These are phyloP conservation scores for Pangasius djambal DNA, from an alignment of 2,797 vertebrate species.

Conservation along the genomic window DNA sequence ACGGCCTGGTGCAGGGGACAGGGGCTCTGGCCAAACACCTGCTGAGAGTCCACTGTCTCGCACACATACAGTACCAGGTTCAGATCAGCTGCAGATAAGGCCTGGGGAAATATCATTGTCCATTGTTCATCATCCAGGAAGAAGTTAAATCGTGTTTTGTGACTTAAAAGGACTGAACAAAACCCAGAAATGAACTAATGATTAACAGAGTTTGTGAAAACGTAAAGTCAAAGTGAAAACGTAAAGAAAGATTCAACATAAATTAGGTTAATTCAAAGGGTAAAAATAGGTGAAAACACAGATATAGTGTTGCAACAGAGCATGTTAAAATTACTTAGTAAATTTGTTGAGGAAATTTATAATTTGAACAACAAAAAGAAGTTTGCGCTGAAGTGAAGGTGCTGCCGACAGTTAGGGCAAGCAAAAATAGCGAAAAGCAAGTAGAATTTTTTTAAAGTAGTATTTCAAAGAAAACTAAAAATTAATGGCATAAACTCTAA, in stretches of 20 bases:
- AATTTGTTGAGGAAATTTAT: not conserved
- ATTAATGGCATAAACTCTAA: not conserved
- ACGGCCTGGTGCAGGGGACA: constrained; percentile 96
- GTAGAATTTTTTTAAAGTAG: not conserved
- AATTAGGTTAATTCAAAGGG: not conserved
- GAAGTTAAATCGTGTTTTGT: too few relatives aligned
- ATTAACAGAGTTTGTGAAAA: not conserved
- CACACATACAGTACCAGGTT: constrained; percentile 96
- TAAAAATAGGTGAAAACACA: not conserved
- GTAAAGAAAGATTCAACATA: not conserved
- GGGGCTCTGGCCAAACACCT: constrained; percentile 92
- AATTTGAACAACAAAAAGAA: not conserved
- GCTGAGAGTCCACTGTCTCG: constrained; percentile 94
- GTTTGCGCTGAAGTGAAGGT: too few relatives aligned
- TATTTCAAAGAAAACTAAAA: not conserved
- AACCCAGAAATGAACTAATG: constrained; percentile 11
- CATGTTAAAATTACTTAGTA: not conserved
- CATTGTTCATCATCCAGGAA: too few relatives aligned
- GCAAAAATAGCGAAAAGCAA: not conserved
- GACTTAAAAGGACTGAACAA: not conserved
- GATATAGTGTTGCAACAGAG: not conserved
- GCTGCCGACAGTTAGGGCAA: not conserved
- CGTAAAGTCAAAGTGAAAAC: not conserved
- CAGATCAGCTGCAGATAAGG: constrained; percentile 92
- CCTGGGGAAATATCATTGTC: constrained; percentile 67